Conservation (phyloP, 2,797 vertebrate species). For the Nyctibius grandis region DNA sequence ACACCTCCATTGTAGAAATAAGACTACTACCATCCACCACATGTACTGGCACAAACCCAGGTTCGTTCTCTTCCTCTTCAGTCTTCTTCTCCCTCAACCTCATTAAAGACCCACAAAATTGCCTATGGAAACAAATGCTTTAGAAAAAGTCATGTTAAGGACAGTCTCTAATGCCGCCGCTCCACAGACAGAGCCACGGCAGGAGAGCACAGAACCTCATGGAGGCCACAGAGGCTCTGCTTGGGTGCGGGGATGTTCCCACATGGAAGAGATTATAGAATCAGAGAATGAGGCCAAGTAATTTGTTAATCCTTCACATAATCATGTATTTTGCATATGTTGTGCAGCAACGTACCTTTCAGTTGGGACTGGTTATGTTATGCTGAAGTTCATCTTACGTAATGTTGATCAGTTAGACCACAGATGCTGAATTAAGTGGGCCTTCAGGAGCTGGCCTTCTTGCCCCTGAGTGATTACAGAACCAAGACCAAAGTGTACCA, state of each 20-base stretch:
- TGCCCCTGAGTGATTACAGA: not conserved
- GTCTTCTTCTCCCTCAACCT: not conserved
- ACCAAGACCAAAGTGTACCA: slow-evolving; percentile 5
- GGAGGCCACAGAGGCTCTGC: not conserved
- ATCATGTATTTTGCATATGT: slow-evolving; percentile 19
- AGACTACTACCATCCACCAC: not conserved
- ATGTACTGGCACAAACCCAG: not conserved
- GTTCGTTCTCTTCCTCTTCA: not conserved
- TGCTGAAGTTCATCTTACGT: slow-evolving; percentile 9
- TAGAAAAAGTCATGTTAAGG: not conserved
- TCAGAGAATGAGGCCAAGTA: not conserved
- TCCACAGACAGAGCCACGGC: not conserved
- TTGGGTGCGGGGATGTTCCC: not conserved
- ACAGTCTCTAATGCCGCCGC: not conserved
- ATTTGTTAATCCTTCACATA: slow-evolving; percentile 22
- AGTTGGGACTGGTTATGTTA: slow-evolving; percentile 3
- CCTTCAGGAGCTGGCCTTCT: slow-evolving; percentile 32
- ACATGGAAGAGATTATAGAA: slow-evolving; percentile 52
- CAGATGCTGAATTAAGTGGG: slow-evolving; percentile 42
- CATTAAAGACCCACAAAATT: not conserved
- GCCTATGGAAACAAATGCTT: not conserved
- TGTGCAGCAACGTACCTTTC: slow-evolving; percentile 22
- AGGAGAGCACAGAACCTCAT: not conserved
- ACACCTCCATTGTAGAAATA: slow-evolving; percentile 3
- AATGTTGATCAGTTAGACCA: not conserved